These are phyloP conservation scores for Corythucha ciliata DNA, from an alignment of 2,888 invertebrate species.

Conservation along the genomic window DNA sequence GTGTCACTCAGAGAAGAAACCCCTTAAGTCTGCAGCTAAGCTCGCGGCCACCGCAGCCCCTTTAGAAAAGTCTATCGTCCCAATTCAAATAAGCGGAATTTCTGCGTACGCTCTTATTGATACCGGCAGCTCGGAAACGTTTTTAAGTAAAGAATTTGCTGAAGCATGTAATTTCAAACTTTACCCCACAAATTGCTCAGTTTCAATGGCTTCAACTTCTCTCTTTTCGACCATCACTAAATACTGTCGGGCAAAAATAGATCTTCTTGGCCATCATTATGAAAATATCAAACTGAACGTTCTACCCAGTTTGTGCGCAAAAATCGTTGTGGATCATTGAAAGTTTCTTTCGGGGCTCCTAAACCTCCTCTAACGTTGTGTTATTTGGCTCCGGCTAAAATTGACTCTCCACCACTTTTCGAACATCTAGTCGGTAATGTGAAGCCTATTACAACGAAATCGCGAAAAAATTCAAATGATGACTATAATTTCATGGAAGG, in stretches of 20 bases:
- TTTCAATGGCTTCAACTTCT: constrained; percentile 1
- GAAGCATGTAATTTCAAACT: background rate
- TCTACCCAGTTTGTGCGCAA: background rate
- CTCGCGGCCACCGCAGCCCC: constrained; percentile 5
- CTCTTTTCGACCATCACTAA: background rate
- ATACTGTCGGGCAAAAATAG: background rate
- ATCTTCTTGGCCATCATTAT: constrained; percentile 7
- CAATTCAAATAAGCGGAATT: constrained; percentile 2
- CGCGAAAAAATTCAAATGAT: background rate
- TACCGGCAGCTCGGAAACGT: constrained; percentile 6
- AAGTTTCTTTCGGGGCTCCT: constrained; percentile 9
- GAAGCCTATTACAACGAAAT: background rate
- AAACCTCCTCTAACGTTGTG: background rate
- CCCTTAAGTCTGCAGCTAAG: constrained; percentile 4
- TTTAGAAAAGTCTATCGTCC: constrained; percentile 2
- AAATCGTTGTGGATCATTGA: background rate
- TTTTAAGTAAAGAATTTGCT: background rate
- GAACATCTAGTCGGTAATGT: constrained; percentile 1
- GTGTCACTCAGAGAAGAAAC: too few relatives aligned
- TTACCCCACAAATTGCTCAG: background rate
- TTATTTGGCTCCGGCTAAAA: constrained; percentile 9
- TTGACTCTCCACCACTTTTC: constrained; percentile 6
- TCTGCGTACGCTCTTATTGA: background rate
- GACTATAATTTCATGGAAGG: background rate
- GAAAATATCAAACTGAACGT: too few relatives aligned